phyloP scores from a whole-genome alignment of 2,888 invertebrate species.

The Lasioglossum leucozonium region DNA sequence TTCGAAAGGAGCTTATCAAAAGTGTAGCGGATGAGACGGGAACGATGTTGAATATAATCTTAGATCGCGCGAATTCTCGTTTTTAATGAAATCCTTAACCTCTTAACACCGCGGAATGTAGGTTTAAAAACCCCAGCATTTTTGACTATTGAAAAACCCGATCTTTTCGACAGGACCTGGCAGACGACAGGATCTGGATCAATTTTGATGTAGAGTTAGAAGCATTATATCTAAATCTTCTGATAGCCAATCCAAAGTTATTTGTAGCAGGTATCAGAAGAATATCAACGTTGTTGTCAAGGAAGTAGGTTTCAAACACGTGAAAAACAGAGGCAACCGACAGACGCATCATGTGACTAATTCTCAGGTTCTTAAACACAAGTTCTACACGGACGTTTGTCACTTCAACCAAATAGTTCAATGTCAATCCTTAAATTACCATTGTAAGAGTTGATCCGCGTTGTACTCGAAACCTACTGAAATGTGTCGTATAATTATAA shows the following conservation, averaged over 20 bases:
- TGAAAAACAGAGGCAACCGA: too few relatives aligned
- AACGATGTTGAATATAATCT: neutral
- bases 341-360: neutral
- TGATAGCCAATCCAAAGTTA: neutral
- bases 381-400: neutral
- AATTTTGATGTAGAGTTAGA: too few relatives aligned
- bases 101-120: too few relatives aligned
- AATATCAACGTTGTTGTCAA: neutral
- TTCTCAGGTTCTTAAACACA: neutral
- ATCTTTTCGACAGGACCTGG: too few relatives aligned
- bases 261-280: neutral
- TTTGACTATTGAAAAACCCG: too few relatives aligned
- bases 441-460: neutral
- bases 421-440: neutral
- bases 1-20: neutral
- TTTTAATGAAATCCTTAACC: neutral
- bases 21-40: neutral
- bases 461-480: neutral
- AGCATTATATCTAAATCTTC: neutral
- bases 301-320: too few relatives aligned
- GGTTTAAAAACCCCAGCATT: too few relatives aligned
- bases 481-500: neutral
- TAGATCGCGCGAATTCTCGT: neutral
- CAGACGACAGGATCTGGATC: too few relatives aligned
- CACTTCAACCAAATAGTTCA: neutral